Evolutionary conservation across 2,113 vertebrate genomes (phyloP).

Genomic region (Salvelinus namaycush): DNA sequence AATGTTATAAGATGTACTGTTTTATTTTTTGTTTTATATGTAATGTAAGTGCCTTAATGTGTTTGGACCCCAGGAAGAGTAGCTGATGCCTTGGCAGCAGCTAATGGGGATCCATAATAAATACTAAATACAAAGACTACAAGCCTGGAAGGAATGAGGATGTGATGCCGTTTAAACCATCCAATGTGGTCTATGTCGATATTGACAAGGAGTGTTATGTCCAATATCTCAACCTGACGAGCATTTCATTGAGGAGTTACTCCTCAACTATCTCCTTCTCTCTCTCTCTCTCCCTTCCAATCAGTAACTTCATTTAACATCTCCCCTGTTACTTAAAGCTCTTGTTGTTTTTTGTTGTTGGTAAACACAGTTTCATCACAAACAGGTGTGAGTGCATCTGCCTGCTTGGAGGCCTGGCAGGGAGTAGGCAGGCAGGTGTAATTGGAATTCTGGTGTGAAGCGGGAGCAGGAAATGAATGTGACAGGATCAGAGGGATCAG

Average conservation of each 20-base stretch:
- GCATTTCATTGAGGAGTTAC: not conserved
- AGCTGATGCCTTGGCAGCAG: no score
- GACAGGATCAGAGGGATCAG: conserved; percentile 49
- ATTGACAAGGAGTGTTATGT: not conserved
- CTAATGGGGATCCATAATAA: no score
- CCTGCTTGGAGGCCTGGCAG: conserved; percentile 1
- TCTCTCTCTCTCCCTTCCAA: not conserved
- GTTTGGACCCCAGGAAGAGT: no score
- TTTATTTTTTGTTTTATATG: no score
- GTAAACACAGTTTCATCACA: not conserved
- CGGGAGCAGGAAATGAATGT: conserved; percentile 56
- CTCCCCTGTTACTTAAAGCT: not conserved
- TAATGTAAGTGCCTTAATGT: no score
- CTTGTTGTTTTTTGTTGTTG: not conserved
- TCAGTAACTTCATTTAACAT: not conserved
- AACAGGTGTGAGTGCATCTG: not conserved
- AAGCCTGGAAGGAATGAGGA: no score
- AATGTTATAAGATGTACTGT: no score
- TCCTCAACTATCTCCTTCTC: not conserved
- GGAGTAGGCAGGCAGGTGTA: conserved; percentile 31
- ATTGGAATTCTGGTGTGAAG: conserved; percentile 55
- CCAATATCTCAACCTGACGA: not conserved
- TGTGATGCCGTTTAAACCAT: no score
- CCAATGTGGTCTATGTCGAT: not conserved
- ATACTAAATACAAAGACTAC: no score